Percentiles rank a stretch among this genome's conserved stretches.
phyloP scores from a whole-genome alignment of 2,113 vertebrate genomes.

The Apodemus speciosus region DNA sequence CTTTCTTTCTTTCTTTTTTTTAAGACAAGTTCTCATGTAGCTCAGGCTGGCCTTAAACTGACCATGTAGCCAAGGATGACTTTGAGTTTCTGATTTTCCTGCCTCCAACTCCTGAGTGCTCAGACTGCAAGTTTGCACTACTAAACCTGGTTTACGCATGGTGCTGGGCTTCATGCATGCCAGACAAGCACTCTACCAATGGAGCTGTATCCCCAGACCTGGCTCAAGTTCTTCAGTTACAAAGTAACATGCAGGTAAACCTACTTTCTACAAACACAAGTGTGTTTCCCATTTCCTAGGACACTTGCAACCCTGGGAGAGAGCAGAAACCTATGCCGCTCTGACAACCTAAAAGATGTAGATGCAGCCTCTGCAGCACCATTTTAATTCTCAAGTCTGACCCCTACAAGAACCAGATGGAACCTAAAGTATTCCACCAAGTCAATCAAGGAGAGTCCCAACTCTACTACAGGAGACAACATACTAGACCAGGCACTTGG shows the following conservation, averaged over 20 bases:
- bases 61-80: no score
- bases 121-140: neutral
- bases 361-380: neutral
- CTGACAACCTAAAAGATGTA: neutral
- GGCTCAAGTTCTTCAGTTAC: neutral
- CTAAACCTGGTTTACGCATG: neutral
- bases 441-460: neutral
- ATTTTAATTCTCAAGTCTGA: neutral
- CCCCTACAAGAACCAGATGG: neutral
- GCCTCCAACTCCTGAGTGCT: neutral
- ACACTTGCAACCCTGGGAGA: neutral
- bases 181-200: neutral
- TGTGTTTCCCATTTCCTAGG: neutral
- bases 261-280: neutral
- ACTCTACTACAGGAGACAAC: neutral
- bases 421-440: neutral
- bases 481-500: neutral
- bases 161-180: neutral
- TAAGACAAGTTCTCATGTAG: neutral
- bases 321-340: neutral
- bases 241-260: neutral
- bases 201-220: neutral
- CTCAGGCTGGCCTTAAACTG: neutral
- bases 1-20: neutral
- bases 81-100: neutral